A percentile compares a stretch with the other conserved stretches of the same genome.
These are phyloP conservation scores for Nephila pilipes DNA, from an alignment of 1,140 invertebrate genomes.

Conservation along the genomic window DNA sequence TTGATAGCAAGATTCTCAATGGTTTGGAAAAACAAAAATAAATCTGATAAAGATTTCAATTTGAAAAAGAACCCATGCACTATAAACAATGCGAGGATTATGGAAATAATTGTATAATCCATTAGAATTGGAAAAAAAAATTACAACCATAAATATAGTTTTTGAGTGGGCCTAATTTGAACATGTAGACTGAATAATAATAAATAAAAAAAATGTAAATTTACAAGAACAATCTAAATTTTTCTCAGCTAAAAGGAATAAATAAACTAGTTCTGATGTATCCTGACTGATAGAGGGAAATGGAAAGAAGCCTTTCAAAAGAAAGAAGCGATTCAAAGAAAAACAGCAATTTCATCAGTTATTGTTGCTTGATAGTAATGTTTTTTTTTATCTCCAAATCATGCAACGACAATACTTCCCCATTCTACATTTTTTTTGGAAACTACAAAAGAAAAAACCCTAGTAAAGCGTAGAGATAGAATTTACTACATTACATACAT, in stretches of 20 bases:
- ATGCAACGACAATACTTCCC: neutral
- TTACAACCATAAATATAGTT: neutral
- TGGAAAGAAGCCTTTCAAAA: no score
- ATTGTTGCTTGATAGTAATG: neutral
- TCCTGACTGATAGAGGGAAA: neutral
- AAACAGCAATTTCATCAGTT: neutral
- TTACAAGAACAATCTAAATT: neutral
- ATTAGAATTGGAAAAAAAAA: neutral
- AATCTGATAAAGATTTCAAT: neutral
- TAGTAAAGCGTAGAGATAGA: no score
- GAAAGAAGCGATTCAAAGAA: no score
- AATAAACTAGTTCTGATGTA: neutral
- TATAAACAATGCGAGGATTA: neutral
- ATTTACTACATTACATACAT: no score
- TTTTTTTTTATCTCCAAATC: neutral
- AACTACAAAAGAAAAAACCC: neutral
- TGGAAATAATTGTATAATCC: neutral
- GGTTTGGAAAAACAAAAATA: no score
- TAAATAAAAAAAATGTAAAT: neutral
- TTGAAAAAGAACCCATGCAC: neutral
- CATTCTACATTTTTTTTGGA: neutral
- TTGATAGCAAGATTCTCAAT: no score
- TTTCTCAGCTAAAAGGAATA: neutral
- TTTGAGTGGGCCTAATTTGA: neutral
- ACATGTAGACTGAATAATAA: neutral